phyloP scores from a whole-genome alignment of 2,888 invertebrate species.

The Petrophora chlorosata region DNA sequence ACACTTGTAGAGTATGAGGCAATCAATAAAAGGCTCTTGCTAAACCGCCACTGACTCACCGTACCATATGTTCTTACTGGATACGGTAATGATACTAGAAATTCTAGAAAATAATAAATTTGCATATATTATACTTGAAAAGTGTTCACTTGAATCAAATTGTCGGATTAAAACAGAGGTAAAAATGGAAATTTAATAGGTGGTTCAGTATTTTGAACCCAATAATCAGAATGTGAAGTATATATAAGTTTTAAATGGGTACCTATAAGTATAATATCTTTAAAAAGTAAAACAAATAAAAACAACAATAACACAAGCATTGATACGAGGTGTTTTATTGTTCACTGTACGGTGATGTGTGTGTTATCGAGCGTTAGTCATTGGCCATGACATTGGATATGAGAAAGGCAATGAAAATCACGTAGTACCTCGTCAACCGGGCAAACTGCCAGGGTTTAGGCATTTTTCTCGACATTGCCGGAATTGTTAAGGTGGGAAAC shows the following conservation, averaged over 20 bases:
- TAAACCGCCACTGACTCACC: conserved; percentile 43
- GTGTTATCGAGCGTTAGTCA: conserved; percentile 14
- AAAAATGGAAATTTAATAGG: too few species aligned
- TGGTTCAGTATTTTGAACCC: too few species aligned
- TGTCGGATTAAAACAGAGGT: too few species aligned
- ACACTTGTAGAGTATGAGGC: conserved; percentile 36
- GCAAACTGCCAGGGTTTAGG: conserved; percentile 16
- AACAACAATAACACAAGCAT: too few species aligned
- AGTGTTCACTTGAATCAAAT: too few species aligned
- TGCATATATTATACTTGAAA: too few species aligned
- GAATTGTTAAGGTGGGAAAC: conserved; percentile 3
- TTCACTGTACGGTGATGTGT: background rate
- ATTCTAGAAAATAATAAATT: conserved; percentile 17
- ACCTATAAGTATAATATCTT: too few species aligned
- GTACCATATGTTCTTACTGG: conserved; percentile 16
- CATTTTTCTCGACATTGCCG: conserved; percentile 3
- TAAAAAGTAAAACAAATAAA: too few species aligned
- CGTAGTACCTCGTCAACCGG: conserved; percentile 2
- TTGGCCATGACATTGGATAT: conserved; percentile 32
- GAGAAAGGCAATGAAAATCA: conserved; percentile 7
- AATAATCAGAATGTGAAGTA: too few species aligned
- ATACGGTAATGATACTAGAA: conserved; percentile 7
- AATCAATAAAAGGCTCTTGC: conserved; percentile 39
- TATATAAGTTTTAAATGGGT: too few species aligned
- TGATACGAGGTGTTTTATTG: too few species aligned